These are phyloP conservation scores for Betta splendens DNA, from an alignment of 2,797 vertebrate species.

Conservation along the genomic window DNA sequence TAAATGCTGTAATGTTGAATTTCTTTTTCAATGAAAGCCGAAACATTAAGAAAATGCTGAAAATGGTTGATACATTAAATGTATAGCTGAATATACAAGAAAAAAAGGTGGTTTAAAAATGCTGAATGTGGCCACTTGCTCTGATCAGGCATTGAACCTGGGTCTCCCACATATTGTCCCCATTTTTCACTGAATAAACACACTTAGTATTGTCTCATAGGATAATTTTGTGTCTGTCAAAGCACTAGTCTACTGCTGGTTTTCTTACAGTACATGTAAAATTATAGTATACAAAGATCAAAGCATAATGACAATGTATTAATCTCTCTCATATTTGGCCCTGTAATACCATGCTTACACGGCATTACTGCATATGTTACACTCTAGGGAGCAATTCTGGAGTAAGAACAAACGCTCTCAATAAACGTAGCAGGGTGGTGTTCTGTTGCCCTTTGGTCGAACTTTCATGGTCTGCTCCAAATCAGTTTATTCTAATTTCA, in stretches of 20 bases:
- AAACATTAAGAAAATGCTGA: no score
- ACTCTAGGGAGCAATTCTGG: not conserved
- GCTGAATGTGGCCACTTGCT: no score
- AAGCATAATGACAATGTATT: not conserved
- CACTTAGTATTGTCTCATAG: no score
- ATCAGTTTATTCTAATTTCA: slow-evolving; percentile 60
- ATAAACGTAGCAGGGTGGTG: not conserved
- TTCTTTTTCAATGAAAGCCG: no score
- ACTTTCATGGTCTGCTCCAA: slow-evolving; percentile 36
- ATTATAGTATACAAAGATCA: not conserved
- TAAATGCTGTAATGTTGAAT: no score
- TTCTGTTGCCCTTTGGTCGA: slow-evolving; percentile 40
- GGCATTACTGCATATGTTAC: no score
- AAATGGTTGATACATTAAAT: no score
- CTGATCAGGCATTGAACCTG: no score
- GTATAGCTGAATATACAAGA: no score
- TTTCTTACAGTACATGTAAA: not conserved
- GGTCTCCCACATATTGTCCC: no score
- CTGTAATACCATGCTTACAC: not conserved
- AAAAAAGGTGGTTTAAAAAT: no score
- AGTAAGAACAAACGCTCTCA: slow-evolving; percentile 13
- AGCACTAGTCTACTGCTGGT: not conserved
- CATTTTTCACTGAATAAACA: no score
- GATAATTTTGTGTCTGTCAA: not conserved
- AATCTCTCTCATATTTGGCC: not conserved